These are phyloP conservation scores for Fabriciana adippe DNA, from an alignment of 2,888 invertebrate species.

Conservation along the genomic window DNA sequence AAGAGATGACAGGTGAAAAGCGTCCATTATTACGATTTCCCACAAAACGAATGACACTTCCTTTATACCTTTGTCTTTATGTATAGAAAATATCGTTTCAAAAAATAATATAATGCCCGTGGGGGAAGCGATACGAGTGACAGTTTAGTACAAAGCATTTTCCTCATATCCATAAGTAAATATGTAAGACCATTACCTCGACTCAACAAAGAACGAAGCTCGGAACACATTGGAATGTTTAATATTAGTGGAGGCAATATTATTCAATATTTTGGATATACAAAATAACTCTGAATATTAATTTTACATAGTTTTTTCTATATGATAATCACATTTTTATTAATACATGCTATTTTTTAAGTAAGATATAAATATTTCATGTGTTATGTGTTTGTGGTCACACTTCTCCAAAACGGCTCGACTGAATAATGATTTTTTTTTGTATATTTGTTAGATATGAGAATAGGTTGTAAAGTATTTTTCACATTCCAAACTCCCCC, in stretches of 20 bases:
- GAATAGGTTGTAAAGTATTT: too few species aligned
- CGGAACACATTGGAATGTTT: constrained; percentile 36
- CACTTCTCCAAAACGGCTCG: too few species aligned
- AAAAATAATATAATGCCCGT: constrained; percentile 49
- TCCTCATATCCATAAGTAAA: constrained; percentile 38
- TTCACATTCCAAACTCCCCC: too few species aligned
- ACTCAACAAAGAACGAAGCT: constrained; percentile 34
- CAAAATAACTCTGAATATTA: constrained; percentile 22
- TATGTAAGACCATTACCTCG: constrained; percentile 39
- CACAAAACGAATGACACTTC: constrained; percentile 53
- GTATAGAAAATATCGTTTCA: constrained; percentile 52
- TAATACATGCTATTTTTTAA: neutral
- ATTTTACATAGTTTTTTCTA: neutral
- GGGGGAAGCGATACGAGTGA: constrained; percentile 49
- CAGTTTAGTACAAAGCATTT: constrained; percentile 55
- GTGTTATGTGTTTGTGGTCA: too few species aligned
- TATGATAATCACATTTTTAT: constrained; percentile 11
- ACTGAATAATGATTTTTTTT: too few species aligned
- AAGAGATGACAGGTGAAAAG: constrained; percentile 62
- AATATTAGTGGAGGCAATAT: constrained; percentile 35
- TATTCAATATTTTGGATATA: constrained; percentile 31
- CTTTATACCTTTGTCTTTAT: constrained; percentile 49
- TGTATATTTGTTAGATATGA: too few species aligned
- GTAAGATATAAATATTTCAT: too few species aligned
- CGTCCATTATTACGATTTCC: constrained; percentile 59